Percentiles rank a stretch among this genome's conserved stretches.
phyloP scores from a whole-genome alignment of 2,888 invertebrate genomes.

The Operophtera brumata region DNA sequence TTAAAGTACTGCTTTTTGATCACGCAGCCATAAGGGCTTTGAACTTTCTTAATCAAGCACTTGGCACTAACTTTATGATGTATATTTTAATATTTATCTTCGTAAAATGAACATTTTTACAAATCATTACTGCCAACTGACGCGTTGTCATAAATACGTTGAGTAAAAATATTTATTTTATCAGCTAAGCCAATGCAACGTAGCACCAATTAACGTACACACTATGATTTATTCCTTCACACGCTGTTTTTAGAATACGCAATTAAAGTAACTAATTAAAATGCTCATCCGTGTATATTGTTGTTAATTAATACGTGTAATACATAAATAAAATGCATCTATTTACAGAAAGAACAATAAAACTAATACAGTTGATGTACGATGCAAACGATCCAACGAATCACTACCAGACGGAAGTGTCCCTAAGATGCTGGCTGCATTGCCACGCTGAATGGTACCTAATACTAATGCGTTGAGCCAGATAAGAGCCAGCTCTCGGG shows the following conservation, averaged over 20 bases:
- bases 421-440: too few relatives aligned
- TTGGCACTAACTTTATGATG: constrained; percentile 17
- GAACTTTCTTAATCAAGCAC: constrained; percentile 65
- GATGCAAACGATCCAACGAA: too few relatives aligned
- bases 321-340: too few relatives aligned
- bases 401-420: too few relatives aligned
- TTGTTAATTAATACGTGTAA: too few relatives aligned
- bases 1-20: constrained; percentile 67
- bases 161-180: background rate
- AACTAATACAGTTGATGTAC: too few relatives aligned
- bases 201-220: background rate
- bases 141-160: background rate
- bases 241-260: constrained; percentile 6
- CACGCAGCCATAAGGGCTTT: constrained; percentile 64
- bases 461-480: too few relatives aligned
- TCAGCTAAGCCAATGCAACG: background rate
- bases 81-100: constrained; percentile 11
- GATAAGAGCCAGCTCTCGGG: too few relatives aligned
- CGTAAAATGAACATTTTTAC: background rate
- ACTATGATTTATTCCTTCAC: background rate
- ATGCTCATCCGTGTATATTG: constrained; percentile 1
- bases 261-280: constrained; percentile 2
- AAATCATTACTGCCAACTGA: background rate
- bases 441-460: too few relatives aligned
- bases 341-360: too few relatives aligned